A percentile compares a stretch with the other conserved stretches of the same genome.
phyloP scores from a whole-genome alignment of 2,113 vertebrate species.

The Salvelinus sp. region DNA sequence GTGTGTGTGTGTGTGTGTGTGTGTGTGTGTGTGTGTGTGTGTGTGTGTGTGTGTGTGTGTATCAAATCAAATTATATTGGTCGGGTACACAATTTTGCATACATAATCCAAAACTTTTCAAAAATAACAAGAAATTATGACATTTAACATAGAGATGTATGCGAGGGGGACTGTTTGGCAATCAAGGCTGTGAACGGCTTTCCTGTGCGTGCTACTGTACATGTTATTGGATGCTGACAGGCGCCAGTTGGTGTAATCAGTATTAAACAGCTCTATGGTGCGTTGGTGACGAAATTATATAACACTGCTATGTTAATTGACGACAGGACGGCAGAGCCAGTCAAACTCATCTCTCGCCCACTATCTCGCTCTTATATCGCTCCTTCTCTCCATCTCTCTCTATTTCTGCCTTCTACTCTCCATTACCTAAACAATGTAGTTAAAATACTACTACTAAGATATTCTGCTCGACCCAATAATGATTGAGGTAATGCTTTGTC shows the following conservation, averaged over 20 bases:
- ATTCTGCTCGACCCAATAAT: neutral
- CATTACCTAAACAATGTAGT: neutral
- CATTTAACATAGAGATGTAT: too few relatives aligned
- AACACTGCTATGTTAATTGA: constrained; percentile 25
- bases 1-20: neutral
- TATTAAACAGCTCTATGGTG: constrained; percentile 41
- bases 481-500: neutral
- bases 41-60: too few relatives aligned
- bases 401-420: neutral
- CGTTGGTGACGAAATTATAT: constrained; percentile 6
- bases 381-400: neutral
- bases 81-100: too few relatives aligned
- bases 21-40: too few relatives aligned
- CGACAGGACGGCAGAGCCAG: constrained; percentile 4
- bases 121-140: too few relatives aligned
- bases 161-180: constrained; percentile 34
- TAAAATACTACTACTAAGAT: too few relatives aligned
- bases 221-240: constrained; percentile 52
- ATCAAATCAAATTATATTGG: too few relatives aligned
- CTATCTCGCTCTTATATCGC: neutral
- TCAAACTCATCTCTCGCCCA: neutral
- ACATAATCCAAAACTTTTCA: too few relatives aligned
- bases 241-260: constrained; percentile 35
- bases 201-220: constrained; percentile 13
- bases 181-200: constrained; percentile 37